These are phyloP conservation scores for Belgica antarctica DNA, from an alignment of 2,888 invertebrate species.

Conservation along the genomic window DNA sequence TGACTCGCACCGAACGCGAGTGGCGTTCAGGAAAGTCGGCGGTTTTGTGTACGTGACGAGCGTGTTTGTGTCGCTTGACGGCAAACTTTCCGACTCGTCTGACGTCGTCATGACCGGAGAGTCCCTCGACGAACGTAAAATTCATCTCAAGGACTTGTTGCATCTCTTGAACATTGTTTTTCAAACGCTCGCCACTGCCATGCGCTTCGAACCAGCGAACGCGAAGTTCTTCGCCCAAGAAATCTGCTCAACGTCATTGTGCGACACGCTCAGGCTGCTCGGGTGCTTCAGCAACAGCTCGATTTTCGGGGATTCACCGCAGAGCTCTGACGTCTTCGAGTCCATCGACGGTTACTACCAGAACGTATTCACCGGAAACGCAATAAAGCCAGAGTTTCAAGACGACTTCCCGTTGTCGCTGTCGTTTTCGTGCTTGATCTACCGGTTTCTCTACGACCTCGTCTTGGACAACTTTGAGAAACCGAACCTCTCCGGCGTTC, in stretches of 20 bases:
- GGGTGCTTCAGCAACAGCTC: slow-evolving; percentile 77
- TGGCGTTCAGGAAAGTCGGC: slow-evolving; percentile 94
- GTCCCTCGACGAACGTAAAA: slow-evolving; percentile 46
- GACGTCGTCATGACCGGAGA: slow-evolving; percentile 49
- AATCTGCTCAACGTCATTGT: slow-evolving; percentile 91
- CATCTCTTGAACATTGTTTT: slow-evolving; percentile 83
- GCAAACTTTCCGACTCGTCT: slow-evolving; percentile 62
- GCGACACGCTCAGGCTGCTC: slow-evolving; percentile 85
- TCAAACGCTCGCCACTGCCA: slow-evolving; percentile 92
- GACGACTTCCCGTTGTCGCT: slow-evolving; percentile 73
- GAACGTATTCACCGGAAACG: slow-evolving; percentile 72
- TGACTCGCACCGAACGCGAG: slow-evolving; percentile 94
- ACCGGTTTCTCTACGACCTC: slow-evolving; percentile 89
- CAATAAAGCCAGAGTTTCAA: slow-evolving; percentile 64
- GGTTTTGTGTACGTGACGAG: slow-evolving; percentile 98
- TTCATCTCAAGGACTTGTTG: slow-evolving; percentile 63
- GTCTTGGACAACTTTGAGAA: slow-evolving; percentile 94
- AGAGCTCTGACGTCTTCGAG: slow-evolving; percentile 51
- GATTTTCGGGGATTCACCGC: slow-evolving; percentile 56
- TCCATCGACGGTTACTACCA: slow-evolving; percentile 60
- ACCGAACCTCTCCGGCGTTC: slow-evolving; percentile 68
- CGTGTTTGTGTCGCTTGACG: slow-evolving; percentile 88
- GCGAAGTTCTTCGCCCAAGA: slow-evolving; percentile 97
- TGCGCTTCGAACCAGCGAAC: slow-evolving; percentile 99
- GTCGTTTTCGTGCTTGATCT: slow-evolving; percentile 78